A percentile compares a stretch with the other conserved stretches of the same genome.
Evolutionary conservation across 2,797 vertebrate species (phyloP).

Genomic region (Tauraco hartlaubi): DNA sequence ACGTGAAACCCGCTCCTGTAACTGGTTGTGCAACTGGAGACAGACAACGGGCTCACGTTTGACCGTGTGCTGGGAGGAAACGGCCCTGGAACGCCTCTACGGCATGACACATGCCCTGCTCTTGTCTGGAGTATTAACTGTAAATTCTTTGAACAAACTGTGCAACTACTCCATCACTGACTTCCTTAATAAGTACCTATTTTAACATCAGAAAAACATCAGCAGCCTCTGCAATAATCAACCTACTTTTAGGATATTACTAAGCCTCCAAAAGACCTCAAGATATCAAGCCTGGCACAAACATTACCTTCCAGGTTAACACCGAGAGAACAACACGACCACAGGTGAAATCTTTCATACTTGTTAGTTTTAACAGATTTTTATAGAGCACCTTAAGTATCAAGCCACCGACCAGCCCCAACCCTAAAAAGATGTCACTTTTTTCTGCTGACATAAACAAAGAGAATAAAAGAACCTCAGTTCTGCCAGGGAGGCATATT

Average conservation of each 20-base stretch:
- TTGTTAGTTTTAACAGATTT: background rate
- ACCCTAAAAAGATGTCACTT: background rate
- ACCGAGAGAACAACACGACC: rapidly evolving
- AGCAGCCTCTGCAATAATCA: background rate
- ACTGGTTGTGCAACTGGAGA: rapidly evolving
- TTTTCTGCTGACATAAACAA: background rate
- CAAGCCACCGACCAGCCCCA: rapidly evolving
- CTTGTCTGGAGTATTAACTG: background rate
- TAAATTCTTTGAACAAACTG: background rate
- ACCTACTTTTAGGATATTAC: background rate
- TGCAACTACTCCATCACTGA: background rate
- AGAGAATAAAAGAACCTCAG: background rate
- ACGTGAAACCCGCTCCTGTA: rapidly evolving
- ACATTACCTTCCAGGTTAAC: background rate
- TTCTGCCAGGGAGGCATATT: background rate
- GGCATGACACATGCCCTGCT: rapidly evolving
- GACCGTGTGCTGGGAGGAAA: rapidly evolving
- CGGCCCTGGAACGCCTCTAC: background rate
- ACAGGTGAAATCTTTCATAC: background rate
- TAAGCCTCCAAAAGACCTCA: background rate
- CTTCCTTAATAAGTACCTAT: background rate
- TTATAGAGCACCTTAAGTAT: background rate
- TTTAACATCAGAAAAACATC: background rate
- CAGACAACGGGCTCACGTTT: rapidly evolving
- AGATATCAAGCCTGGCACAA: background rate